Conservation (phyloP, 1,140 invertebrate species). For the Euwallacea fornicatus region DNA sequence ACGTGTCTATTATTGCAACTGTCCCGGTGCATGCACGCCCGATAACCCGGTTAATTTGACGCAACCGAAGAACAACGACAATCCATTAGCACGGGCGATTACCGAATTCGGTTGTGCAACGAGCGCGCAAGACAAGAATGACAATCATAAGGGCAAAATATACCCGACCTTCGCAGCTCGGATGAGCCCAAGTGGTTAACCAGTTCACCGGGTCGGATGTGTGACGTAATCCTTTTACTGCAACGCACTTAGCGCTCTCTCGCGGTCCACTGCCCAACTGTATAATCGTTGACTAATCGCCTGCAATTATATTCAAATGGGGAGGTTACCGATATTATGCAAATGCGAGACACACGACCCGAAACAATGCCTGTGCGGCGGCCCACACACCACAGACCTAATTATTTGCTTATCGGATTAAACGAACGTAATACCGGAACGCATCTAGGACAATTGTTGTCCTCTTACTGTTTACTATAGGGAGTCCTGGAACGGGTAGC, state of each 20-base stretch:
- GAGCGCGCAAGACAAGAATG: background rate
- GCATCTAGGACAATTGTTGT: too few species aligned
- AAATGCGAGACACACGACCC: slow-evolving; percentile 40
- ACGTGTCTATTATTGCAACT: slow-evolving; percentile 1
- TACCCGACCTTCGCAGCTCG: background rate
- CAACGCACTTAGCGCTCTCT: slow-evolving; percentile 49
- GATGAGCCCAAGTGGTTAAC: slow-evolving; percentile 26
- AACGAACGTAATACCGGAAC: too few species aligned
- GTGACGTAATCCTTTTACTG: slow-evolving; percentile 28
- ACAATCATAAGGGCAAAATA: background rate
- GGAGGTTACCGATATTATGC: slow-evolving; percentile 44
- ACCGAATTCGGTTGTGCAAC: background rate
- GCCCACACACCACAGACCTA: too few species aligned
- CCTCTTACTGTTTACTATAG: too few species aligned
- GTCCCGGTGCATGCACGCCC: slow-evolving; percentile 9
- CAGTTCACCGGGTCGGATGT: slow-evolving; percentile 48
- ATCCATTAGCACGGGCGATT: slow-evolving; percentile 25
- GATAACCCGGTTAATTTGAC: slow-evolving; percentile 25
- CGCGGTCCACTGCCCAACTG: slow-evolving; percentile 49
- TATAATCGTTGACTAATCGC: slow-evolving; percentile 51
- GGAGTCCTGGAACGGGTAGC: too few species aligned
- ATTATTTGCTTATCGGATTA: too few species aligned
- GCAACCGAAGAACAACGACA: slow-evolving; percentile 16
- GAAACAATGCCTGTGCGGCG: slow-evolving; percentile 27
- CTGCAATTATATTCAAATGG: slow-evolving; percentile 51